phyloP scores from a whole-genome alignment of 2,113 vertebrate species.

The Pantherophis guttatus region DNA sequence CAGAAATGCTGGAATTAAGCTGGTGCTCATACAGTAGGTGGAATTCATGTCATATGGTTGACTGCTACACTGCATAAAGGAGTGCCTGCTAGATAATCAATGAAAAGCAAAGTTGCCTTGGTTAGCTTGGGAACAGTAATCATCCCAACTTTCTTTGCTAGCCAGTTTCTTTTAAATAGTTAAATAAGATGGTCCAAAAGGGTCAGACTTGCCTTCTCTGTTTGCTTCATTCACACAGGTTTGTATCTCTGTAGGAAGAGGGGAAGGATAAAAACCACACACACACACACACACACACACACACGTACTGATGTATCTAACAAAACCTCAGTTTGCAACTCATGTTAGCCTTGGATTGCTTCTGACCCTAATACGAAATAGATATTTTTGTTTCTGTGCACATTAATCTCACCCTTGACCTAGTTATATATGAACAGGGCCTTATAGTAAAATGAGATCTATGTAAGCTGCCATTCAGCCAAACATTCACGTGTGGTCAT shows the following conservation, averaged over 20 bases:
- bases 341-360: neutral
- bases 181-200: neutral
- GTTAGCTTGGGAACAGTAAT: neutral
- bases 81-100: neutral
- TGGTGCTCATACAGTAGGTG: neutral
- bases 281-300: neutral
- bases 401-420: neutral
- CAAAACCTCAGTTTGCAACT: neutral
- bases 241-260: neutral
- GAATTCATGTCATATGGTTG: neutral
- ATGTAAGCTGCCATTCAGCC: neutral
- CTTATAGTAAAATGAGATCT: neutral
- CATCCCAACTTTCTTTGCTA: neutral
- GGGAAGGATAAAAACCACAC: neutral
- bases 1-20: neutral
- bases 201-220: neutral
- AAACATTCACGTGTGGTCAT: neutral
- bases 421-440: neutral
- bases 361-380: neutral
- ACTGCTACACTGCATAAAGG: neutral
- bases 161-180: neutral
- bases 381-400: neutral
- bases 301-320: neutral
- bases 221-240: neutral
- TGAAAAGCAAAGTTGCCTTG: neutral